Evolutionary conservation across 2,113 vertebrate species (phyloP).

Genomic region (Oceanodroma tethys): DNA sequence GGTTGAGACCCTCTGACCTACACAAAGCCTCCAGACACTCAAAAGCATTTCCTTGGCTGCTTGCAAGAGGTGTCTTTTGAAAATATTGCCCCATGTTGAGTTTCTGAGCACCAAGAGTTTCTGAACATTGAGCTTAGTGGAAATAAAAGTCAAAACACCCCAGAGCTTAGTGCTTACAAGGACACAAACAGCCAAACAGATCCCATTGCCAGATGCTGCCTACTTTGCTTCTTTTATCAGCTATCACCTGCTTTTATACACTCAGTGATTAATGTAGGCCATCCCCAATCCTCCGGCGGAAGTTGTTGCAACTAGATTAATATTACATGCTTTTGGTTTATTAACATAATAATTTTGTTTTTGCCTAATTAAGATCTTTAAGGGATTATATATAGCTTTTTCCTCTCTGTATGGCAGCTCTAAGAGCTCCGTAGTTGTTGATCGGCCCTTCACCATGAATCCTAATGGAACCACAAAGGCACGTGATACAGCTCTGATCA

Average conservation of each 20-base stretch:
- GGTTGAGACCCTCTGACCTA: not conserved
- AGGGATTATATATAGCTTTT: not conserved
- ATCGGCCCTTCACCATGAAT: not conserved
- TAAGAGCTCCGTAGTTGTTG: not conserved
- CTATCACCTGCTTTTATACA: not conserved
- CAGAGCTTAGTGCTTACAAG: not conserved
- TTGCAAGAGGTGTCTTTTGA: not conserved
- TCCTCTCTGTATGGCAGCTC: not conserved
- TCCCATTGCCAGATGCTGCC: not conserved
- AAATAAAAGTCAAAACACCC: not conserved
- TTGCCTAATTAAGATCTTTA: conserved; percentile 25
- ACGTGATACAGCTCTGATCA: not conserved
- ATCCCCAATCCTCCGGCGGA: not conserved
- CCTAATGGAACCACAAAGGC: not conserved
- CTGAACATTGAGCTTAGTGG: not conserved
- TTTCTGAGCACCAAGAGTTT: not conserved
- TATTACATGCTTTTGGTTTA: conserved; percentile 22
- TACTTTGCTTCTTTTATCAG: not conserved
- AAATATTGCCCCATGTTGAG: not conserved
- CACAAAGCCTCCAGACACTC: not conserved
- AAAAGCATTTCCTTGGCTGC: not conserved
- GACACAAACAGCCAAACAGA: not conserved
- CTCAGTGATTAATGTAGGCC: conserved; percentile 10
- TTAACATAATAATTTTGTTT: not conserved
- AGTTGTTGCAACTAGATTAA: not conserved